Conservation (phyloP, 2,113 vertebrate genomes). For the Heterotilapia buettikoferi region DNA sequence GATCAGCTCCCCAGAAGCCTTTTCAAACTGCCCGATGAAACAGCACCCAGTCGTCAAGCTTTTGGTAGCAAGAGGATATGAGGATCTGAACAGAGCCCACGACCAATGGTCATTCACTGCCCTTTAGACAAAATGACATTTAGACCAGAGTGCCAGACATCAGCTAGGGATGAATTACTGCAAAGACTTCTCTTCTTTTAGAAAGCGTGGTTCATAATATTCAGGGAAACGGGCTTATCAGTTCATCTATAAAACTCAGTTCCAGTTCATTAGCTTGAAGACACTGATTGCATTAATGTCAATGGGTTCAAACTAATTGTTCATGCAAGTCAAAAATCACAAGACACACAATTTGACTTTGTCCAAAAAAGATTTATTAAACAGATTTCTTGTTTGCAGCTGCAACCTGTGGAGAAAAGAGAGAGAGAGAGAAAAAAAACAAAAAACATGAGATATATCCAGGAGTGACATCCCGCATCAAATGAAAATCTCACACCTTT, state of each 20-base stretch:
- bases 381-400: conserved; percentile 75
- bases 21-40: not conserved
- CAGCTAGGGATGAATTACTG: not conserved
- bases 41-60: not conserved
- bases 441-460: not conserved
- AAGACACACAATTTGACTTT: conserved; percentile 31
- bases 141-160: not conserved
- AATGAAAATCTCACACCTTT: not conserved
- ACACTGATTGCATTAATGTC: not conserved
- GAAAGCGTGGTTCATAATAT: not conserved
- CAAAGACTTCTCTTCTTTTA: not conserved
- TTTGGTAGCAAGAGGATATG: not conserved
- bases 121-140: not conserved
- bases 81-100: not conserved
- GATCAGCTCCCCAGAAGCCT: not conserved
- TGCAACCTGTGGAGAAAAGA: conserved; percentile 56
- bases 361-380: conserved; percentile 70
- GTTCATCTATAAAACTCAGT: not conserved
- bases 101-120: not conserved
- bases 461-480: not conserved
- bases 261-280: not conserved
- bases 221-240: not conserved
- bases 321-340: not conserved
- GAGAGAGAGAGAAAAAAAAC: too few relatives aligned
- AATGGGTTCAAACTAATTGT: not conserved